Conservation (phyloP, 2,797 vertebrate species). For the Phataginus tetradactyla region DNA sequence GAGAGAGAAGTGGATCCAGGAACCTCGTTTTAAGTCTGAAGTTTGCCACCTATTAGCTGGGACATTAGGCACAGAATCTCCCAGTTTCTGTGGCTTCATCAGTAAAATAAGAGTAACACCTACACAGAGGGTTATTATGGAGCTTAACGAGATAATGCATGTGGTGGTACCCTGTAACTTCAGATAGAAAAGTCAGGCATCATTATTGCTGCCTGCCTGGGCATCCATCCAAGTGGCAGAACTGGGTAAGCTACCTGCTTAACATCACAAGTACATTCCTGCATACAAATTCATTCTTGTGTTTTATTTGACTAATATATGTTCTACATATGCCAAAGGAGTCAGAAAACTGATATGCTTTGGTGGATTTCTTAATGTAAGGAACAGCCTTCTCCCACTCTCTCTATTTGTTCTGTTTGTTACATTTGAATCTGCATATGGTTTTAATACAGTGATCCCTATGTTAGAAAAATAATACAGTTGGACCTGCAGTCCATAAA, state of each 20-base stretch:
- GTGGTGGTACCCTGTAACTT: conserved; percentile 38
- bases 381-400: neutral
- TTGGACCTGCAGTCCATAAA: neutral
- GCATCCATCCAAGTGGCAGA: conserved; percentile 58
- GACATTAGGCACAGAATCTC: conserved; percentile 26
- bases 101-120: conserved; percentile 62
- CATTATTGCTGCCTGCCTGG: conserved; percentile 53
- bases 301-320: conserved; percentile 39
- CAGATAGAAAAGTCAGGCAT: conserved; percentile 54
- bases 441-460: neutral
- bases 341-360: neutral
- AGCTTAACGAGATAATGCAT: conserved; percentile 68
- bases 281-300: conserved; percentile 6
- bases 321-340: neutral
- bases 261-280: conserved; percentile 14
- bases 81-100: conserved; percentile 62
- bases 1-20: neutral
- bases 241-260: conserved; percentile 53
- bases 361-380: neutral
- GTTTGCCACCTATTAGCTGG: conserved; percentile 8
- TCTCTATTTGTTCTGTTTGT: neutral
- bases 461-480: neutral
- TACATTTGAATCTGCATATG: neutral
- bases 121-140: conserved; percentile 58
- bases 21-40: neutral